Evolutionary conservation across 2,888 invertebrate genomes (phyloP).

Genomic region (Linhomoeus sp.): DNA sequence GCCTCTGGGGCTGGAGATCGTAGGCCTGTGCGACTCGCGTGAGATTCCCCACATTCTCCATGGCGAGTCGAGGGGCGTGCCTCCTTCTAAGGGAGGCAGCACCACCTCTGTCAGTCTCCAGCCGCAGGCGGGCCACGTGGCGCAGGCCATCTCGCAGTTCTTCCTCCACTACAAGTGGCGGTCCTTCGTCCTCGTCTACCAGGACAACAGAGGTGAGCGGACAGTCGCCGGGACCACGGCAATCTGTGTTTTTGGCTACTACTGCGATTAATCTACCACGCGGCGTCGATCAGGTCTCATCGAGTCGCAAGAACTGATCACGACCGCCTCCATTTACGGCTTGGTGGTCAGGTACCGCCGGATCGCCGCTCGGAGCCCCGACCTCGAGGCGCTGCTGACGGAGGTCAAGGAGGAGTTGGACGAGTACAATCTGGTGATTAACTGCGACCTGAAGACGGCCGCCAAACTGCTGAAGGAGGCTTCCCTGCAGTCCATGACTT

Average conservation of each 20-base stretch:
- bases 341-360: too few relatives aligned
- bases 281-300: not conserved
- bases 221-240: too few relatives aligned
- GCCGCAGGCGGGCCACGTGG: conserved; percentile 1
- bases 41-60: conserved; percentile 2
- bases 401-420: conserved; percentile 3
- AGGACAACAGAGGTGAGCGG: conserved; percentile 1
- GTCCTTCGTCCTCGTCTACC: conserved; percentile 3
- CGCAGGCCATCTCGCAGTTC: conserved; percentile 1
- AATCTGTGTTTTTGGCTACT: too few relatives aligned
- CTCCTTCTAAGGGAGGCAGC: not conserved
- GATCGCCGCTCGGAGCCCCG: not conserved
- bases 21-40: conserved; percentile 3
- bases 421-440: conserved; percentile 1
- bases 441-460: conserved; percentile 1
- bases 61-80: not conserved
- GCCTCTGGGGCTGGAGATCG: not conserved
- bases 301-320: too few relatives aligned
- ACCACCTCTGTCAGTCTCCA: not conserved
- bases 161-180: conserved; percentile 4
- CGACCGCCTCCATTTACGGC: too few relatives aligned
- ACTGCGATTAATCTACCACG: too few relatives aligned
- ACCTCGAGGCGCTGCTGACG: conserved; percentile 5
- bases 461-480: conserved; percentile 3
- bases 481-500: not conserved